Evolutionary conservation across 2,113 vertebrate species (phyloP), one percentile per base, ranked within the genome.

Genomic region (Smithornis capensis): DNA sequence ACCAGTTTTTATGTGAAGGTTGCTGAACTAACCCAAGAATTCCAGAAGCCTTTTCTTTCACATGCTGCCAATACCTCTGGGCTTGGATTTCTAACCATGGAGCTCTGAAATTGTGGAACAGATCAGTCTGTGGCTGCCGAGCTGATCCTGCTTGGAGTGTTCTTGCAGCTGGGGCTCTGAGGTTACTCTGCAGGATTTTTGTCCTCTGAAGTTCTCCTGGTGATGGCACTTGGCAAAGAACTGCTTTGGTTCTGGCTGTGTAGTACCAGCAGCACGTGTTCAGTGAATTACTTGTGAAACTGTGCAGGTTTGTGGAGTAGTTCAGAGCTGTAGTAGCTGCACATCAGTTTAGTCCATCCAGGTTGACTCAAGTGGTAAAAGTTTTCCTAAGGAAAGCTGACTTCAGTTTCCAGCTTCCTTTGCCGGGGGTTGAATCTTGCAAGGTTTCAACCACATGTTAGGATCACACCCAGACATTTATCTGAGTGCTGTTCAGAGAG

Each of bases 401-500:
- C 27, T 9, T 18, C 33, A 68, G 35, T 37, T 29, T 55, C 35
- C 73, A 87, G 35, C 80, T 84, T 57, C 55, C 80, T 88, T 56
- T 94, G 68, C 22, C 29, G 21, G 90, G 71, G 71, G 38, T 11
- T 95, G 83, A 19, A 65, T 42, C 86, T 81, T 42, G 68, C 80
- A 68, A 55, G 80, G 55, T 86, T 93, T 86, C 79, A 86, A 0
- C 89, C 12, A 3, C 73, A 23, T 47, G 6, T 81, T 53, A 47
- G 64, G 89, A 92, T 88, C 91, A 95, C 92, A 89, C 94, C 92
- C 91, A 95, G 86, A 68, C 53, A 6, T 74, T 86, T 93, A 90
- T 97, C 86, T 81, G 76, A 47, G 71, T 84, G 83, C 87, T 60
- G 44, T 56, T 77, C 95, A 90, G 50, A 35, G 15, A 37, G 80